Percentiles rank a stretch among this genome's conserved stretches.
These are phyloP conservation scores for Schizotus pectinicornis DNA, from an alignment of 2,888 invertebrate genomes.

Conservation along the genomic window DNA sequence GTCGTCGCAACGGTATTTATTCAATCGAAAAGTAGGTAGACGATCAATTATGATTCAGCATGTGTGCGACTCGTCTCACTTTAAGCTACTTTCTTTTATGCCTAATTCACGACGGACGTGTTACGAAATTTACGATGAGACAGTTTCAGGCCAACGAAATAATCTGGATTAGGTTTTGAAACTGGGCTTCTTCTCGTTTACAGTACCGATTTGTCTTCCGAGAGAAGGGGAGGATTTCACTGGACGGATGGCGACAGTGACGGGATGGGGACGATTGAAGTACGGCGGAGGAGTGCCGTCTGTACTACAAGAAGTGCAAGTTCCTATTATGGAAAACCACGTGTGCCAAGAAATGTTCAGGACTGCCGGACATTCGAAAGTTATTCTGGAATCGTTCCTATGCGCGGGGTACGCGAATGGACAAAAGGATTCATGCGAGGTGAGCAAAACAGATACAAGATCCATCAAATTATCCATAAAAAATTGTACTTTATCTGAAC, in stretches of 20 bases:
- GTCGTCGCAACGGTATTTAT: conserved; percentile 12
- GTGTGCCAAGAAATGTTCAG: conserved; percentile 95
- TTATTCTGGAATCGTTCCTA: conserved; percentile 84
- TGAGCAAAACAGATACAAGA: conserved; percentile 57
- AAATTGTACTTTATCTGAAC: too few species aligned
- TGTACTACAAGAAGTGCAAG: conserved; percentile 88
- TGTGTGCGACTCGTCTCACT: conserved; percentile 1
- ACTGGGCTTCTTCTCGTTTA: conserved; percentile 33
- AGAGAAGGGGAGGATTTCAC: conserved; percentile 80
- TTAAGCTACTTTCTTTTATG: conserved; percentile 25
- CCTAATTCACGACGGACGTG: conserved; percentile 4
- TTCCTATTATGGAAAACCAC: conserved; percentile 89
- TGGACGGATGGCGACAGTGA: conserved; percentile 86
- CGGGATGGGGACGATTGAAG: conserved; percentile 91
- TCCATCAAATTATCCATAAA: too few species aligned
- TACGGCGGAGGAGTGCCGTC: conserved; percentile 92
- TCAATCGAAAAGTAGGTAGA: conserved; percentile 26
- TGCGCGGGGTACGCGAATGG: conserved; percentile 94
- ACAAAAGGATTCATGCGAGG: conserved; percentile 92
- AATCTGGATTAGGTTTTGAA: neutral
- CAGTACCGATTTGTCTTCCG: conserved; percentile 92
- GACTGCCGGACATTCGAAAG: conserved; percentile 86
- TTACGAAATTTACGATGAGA: neutral
- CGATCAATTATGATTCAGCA: conserved; percentile 24
- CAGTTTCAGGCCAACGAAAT: neutral